Percentiles rank a stretch among this genome's conserved stretches.
Conservation (phyloP, 2,797 vertebrate genomes). For the Labeo calbasu region DNA sequence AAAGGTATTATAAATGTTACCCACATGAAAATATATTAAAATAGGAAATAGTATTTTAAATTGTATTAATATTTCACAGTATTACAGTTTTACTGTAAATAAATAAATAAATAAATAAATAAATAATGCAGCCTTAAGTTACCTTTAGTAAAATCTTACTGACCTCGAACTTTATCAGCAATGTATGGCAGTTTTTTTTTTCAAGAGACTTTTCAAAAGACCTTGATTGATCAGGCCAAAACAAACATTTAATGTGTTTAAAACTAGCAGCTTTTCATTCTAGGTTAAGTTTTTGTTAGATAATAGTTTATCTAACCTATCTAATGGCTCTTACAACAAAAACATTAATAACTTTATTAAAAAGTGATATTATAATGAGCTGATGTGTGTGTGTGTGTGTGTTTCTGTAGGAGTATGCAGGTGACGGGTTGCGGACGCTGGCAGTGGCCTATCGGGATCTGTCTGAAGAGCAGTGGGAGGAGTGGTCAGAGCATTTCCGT, state of each 20-base stretch:
- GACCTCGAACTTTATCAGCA: too few relatives aligned
- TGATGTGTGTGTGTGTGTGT: conserved; percentile 32
- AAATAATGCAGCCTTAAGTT: neutral
- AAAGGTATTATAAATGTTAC: neutral
- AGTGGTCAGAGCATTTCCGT: conserved; percentile 82
- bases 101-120: neutral
- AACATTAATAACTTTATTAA: neutral
- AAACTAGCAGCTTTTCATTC: too few relatives aligned
- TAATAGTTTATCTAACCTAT: too few relatives aligned
- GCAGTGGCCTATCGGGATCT: conserved; percentile 89
- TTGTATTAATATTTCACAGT: neutral
- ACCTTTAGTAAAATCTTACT: neutral
- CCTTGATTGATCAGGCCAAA: too few relatives aligned
- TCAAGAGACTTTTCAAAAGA: too few relatives aligned
- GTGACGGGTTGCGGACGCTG: conserved; percentile 88
- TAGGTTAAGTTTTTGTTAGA: too few relatives aligned
- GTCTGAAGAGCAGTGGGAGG: conserved; percentile 84
- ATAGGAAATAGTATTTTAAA: neutral
- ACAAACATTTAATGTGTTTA: too few relatives aligned
- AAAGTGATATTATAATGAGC: neutral
- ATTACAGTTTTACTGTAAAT: neutral
- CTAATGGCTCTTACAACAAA: too few relatives aligned
- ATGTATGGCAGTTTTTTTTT: too few relatives aligned
- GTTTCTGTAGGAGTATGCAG: conserved; percentile 84
- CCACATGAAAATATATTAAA: neutral